Evolutionary conservation across 2,888 invertebrate species (phyloP).

Genomic region (Catotricha subobsoleta): DNA sequence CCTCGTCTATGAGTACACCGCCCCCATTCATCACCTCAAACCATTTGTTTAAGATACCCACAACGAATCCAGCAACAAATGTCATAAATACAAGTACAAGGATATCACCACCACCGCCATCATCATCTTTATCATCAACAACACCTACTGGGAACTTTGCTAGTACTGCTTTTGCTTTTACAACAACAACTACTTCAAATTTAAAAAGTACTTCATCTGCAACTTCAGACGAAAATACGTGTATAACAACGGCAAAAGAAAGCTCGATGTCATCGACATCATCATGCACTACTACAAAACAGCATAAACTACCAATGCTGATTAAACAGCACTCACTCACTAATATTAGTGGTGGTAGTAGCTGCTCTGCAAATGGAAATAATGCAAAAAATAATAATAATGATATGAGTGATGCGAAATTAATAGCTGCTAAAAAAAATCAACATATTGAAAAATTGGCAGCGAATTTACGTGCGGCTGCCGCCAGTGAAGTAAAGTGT

Average conservation of each 20-base stretch:
- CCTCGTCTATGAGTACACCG: slow-evolving; percentile 6
- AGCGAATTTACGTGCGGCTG: slow-evolving; percentile 25
- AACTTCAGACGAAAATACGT: background rate
- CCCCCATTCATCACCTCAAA: too few species aligned
- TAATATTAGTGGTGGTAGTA: background rate
- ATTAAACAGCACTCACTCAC: background rate
- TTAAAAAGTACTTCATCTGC: background rate
- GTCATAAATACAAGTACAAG: background rate
- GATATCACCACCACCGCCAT: background rate
- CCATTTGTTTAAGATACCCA: too few species aligned
- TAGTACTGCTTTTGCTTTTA: too few species aligned
- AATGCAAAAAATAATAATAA: background rate
- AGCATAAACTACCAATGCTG: background rate
- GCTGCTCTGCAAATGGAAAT: background rate
- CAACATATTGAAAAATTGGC: slow-evolving; percentile 28
- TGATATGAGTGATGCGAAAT: slow-evolving; percentile 7
- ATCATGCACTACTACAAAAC: background rate
- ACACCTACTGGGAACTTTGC: slow-evolving; percentile 5
- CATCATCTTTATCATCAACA: slow-evolving; percentile 8
- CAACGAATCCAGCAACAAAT: background rate
- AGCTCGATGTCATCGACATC: slow-evolving; percentile 4
- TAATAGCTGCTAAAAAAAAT: slow-evolving; percentile 19
- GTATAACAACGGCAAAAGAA: slow-evolving; percentile 1
- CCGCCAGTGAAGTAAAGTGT: slow-evolving; percentile 18
- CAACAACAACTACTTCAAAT: slow-evolving; percentile 1